Evolutionary conservation across 2,113 vertebrate species (phyloP).

Genomic region (Scopus umbretta): DNA sequence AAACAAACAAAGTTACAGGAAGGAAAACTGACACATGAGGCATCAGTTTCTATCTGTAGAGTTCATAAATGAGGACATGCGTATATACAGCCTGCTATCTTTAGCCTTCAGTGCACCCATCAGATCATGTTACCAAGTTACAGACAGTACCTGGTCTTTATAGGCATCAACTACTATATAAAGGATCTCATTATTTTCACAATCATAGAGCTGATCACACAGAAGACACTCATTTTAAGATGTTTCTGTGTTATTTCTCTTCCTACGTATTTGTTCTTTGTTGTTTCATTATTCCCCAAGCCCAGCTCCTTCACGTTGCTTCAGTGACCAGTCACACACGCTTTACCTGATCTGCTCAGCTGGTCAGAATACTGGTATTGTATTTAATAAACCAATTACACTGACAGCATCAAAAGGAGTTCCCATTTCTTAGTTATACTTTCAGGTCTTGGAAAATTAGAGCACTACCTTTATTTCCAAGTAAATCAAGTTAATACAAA

Average conservation of each 20-base stretch:
- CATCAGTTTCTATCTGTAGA: background rate
- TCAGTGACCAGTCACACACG: background rate
- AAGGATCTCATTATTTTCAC: background rate
- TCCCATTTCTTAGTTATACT: background rate
- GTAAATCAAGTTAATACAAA: background rate
- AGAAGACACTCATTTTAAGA: background rate
- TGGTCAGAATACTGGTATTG: background rate
- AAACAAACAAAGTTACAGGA: background rate
- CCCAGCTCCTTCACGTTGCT: background rate
- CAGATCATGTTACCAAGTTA: background rate
- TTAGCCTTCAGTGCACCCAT: background rate
- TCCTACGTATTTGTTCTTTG: background rate
- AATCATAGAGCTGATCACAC: background rate
- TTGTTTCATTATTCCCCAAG: background rate
- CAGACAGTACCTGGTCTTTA: background rate
- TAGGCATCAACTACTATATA: background rate
- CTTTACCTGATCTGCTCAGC: background rate
- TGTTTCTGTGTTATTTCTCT: background rate
- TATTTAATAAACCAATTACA: background rate
- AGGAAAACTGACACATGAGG: background rate
- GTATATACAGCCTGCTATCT: background rate
- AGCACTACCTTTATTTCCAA: background rate
- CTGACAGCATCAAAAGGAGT: background rate
- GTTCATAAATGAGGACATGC: background rate
- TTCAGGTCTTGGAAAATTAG: background rate